A percentile compares a stretch with the other conserved stretches of the same genome.
Evolutionary conservation across 2,113 vertebrate species (phyloP).

Genomic region (Dermatemys mawii): DNA sequence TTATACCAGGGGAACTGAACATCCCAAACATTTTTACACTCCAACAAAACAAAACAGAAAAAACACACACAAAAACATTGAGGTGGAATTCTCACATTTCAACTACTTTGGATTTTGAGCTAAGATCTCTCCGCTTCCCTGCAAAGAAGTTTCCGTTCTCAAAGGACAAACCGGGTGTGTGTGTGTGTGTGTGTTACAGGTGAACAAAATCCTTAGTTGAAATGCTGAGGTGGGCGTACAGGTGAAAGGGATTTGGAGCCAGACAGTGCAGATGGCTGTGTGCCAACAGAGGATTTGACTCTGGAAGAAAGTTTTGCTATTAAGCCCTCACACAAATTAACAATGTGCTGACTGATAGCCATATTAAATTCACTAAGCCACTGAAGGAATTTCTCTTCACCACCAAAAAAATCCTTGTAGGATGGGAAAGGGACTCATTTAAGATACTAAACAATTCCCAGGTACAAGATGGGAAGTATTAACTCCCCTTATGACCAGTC

Average conservation of each 20-base stretch:
- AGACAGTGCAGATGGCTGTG: not conserved
- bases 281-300: not conserved
- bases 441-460: constrained; percentile 6
- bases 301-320: not conserved
- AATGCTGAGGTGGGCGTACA: not conserved
- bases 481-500: not conserved
- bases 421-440: not conserved
- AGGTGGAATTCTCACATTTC: not conserved
- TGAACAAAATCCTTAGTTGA: not conserved
- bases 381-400: not conserved
- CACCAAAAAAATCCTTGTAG: not conserved
- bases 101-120: too few species aligned
- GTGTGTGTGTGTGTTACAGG: rapidly evolving
- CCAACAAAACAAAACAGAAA: too few species aligned
- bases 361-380: constrained; percentile 25
- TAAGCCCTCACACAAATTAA: not conserved
- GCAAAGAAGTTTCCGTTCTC: not conserved
- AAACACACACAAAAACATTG: not conserved
- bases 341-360: constrained; percentile 16
- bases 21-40: rapidly evolving
- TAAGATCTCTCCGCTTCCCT: not conserved
- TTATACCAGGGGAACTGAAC: not conserved
- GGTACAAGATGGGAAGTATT: not conserved
- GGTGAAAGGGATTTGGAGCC: not conserved
- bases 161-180: not conserved